Base-by-base conservation (phyloP, 2,113 vertebrate genomes). In the Lycaon pictus region DNA sequence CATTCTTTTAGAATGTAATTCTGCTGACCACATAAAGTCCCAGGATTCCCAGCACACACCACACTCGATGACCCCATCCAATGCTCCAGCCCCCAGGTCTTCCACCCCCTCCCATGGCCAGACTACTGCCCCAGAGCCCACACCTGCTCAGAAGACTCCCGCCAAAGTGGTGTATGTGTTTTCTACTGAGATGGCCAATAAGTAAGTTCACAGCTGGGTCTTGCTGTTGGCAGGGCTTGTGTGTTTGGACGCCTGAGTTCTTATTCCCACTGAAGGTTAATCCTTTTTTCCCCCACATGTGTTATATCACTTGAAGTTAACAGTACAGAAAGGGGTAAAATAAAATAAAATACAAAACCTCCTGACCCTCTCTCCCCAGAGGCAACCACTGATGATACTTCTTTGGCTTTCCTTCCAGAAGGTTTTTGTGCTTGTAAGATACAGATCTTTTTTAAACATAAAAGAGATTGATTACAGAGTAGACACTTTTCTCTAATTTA, bases 111-210 rank as follows among this genome's bases (percentile, higher is more conserved):
- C 99, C 97, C 99, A 99, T 97, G 99, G 99, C 98, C 99, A 99
- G 93, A 99, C 99, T 97, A 98, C 99, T 91, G 97, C 98, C 97
- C 98, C 99, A 77, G 99, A 99, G 88, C 98, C 99, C 88, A 96
- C 99, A 79, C 99, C 99, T 53, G 99, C 99, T 88, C 99, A 99
- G 98, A 99, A 99, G 99, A 99, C 99, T 92, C 99, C 99, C 96
- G 99, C 99, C 97, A 99, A 99, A 99, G 99, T 99, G 95, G 99
- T 99, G 98, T 99, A 99, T n/a, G 99, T 99, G 98, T 99, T 99
- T 98, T 99, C 99, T 98, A 99, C 99, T 97, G 99, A 99, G 98
- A 99, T 99, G 99, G 99, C 99, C 97, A 99, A 99, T 99, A 99
- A 99, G 99, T 99, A 99, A 99, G 99, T 98, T 12, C 87, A 96